Conservation (phyloP, 1,140 invertebrate species). For the Hypsibius dujardini region DNA sequence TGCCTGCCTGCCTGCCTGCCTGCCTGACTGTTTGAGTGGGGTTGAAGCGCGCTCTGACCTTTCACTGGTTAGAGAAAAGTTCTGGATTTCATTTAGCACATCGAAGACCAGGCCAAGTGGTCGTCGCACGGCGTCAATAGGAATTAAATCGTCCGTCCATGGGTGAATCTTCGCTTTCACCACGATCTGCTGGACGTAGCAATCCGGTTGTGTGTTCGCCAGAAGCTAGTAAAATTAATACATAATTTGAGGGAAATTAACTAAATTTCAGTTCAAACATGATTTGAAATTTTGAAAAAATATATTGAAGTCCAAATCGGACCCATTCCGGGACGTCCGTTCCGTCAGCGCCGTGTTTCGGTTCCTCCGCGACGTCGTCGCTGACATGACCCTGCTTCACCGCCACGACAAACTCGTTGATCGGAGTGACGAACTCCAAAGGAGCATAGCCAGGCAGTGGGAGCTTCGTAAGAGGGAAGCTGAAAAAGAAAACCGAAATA, state of each 20-base stretch:
- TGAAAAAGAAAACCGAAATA: constrained; percentile 34
- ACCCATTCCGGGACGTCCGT: constrained; percentile 8
- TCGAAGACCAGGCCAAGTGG: constrained; percentile 70
- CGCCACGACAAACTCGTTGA: constrained; percentile 27
- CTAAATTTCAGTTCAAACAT: not conserved
- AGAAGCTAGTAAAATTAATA: not conserved
- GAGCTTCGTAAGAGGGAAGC: constrained; percentile 57
- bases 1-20: no score
- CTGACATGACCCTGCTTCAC: not conserved
- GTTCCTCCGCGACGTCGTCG: not conserved
- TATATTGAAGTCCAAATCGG: no score
- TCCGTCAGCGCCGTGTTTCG: not conserved
- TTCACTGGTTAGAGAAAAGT: no score
- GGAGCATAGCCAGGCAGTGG: constrained; percentile 64
- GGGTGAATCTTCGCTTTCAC: constrained; percentile 54
- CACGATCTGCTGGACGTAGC: constrained; percentile 52
- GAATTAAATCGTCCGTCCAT: constrained; percentile 56
- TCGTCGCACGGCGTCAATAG: constrained; percentile 70
- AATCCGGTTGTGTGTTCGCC: constrained; percentile 35
- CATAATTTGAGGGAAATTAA: not conserved
- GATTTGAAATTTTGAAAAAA: not conserved
- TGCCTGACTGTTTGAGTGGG: no score
- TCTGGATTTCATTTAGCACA: constrained; percentile 58
- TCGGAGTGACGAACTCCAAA: constrained; percentile 39
- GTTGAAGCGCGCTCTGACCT: no score